Percentiles rank a stretch among this genome's conserved stretches.
Evolutionary conservation across 2,888 invertebrate species (phyloP).

Genomic region (Miltochrista miniata): DNA sequence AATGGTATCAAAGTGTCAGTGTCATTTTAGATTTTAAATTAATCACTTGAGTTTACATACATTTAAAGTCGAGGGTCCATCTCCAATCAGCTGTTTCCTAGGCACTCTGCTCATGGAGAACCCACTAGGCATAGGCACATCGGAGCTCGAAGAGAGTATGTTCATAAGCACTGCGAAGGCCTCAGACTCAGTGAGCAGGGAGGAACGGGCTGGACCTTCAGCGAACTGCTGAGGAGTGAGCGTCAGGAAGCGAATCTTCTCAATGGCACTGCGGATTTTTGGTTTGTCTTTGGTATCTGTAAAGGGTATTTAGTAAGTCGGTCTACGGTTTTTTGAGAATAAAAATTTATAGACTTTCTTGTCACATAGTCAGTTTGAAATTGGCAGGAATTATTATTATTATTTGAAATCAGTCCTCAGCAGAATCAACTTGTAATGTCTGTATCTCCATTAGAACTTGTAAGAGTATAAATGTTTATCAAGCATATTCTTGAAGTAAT

Average conservation of each 20-base stretch:
- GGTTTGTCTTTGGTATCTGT: conserved; percentile 57
- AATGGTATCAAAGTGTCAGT: too few species aligned
- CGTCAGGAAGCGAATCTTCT: conserved; percentile 91
- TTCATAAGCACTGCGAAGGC: conserved; percentile 92
- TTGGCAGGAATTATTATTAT: too few species aligned
- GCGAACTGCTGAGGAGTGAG: conserved; percentile 92
- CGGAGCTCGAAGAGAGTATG: conserved; percentile 88
- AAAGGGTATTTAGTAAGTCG: neutral
- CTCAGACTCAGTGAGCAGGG: conserved; percentile 89
- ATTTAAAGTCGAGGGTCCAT: conserved; percentile 53
- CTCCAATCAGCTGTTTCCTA: conserved; percentile 69
- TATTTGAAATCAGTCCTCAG: too few species aligned
- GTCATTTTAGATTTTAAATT: too few species aligned
- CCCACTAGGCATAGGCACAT: conserved; percentile 88
- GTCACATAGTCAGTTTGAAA: too few species aligned
- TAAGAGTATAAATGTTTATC: too few species aligned
- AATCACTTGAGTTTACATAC: conserved; percentile 47
- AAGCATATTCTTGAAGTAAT: too few species aligned
- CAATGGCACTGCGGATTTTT: conserved; percentile 86
- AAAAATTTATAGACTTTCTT: too few species aligned
- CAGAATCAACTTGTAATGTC: too few species aligned
- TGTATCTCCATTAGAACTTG: too few species aligned
- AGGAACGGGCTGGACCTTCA: conserved; percentile 90
- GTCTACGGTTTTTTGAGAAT: too few species aligned
- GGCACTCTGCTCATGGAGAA: conserved; percentile 85